phyloP scores from a whole-genome alignment of 1,140 invertebrate genomes.

The Macrotrachela quadricornifera region DNA sequence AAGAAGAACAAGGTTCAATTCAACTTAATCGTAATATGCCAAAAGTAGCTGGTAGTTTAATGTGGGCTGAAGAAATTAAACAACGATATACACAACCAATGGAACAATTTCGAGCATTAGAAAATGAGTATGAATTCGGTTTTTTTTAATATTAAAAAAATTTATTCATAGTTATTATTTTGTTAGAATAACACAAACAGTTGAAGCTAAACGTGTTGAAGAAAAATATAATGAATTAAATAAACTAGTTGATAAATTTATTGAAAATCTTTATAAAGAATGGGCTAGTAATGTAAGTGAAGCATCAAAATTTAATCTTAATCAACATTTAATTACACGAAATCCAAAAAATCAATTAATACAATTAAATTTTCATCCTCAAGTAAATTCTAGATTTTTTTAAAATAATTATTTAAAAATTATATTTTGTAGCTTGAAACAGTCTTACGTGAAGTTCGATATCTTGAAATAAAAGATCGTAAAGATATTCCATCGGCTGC shows the following conservation, averaged over 20 bases:
- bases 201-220: constrained; percentile 24
- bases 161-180: neutral
- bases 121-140: constrained; percentile 15
- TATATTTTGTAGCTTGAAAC: constrained; percentile 13
- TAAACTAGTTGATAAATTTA: constrained; percentile 21
- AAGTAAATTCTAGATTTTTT: constrained; percentile 12
- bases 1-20: constrained; percentile 14
- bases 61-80: constrained; percentile 54
- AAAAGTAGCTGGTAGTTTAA: constrained; percentile 54
- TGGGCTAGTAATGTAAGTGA: constrained; percentile 30
- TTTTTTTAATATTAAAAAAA: neutral
- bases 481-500: constrained; percentile 29
- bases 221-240: constrained; percentile 31
- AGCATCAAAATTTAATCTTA: constrained; percentile 29
- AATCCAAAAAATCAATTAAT: constrained; percentile 26
- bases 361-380: constrained; percentile 32
- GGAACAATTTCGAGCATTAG: constrained; percentile 22
- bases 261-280: constrained; percentile 26
- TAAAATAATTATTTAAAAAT: neutral
- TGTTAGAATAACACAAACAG: constrained; percentile 19
- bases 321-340: constrained; percentile 27
- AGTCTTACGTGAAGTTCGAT: constrained; percentile 33
- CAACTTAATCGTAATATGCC: constrained; percentile 55
- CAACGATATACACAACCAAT: constrained; percentile 49
- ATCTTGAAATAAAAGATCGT: constrained; percentile 22